Conservation (phyloP, 2,888 invertebrate species). For the Lamellibrachia satsuma region DNA sequence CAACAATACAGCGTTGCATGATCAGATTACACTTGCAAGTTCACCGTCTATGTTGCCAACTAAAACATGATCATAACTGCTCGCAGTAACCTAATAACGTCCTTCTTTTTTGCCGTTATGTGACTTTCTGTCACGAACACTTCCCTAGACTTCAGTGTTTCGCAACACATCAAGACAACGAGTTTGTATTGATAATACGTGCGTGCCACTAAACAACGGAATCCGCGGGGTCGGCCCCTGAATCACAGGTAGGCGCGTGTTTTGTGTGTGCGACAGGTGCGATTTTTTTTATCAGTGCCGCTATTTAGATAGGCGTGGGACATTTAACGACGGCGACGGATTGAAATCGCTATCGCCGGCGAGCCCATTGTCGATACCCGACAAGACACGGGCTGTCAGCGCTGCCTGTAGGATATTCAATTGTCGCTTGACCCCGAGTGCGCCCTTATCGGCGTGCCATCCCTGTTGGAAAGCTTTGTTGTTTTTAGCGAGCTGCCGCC, state of each 20-base stretch:
- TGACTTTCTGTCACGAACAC: not conserved
- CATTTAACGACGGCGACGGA: not conserved
- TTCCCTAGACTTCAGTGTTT: not conserved
- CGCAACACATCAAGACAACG: not conserved
- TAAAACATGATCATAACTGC: not conserved
- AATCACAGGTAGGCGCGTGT: not conserved
- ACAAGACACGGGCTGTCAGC: not conserved
- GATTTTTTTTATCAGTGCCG: not conserved
- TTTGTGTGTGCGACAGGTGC: not conserved
- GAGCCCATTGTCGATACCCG: not conserved
- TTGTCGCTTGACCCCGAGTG: not conserved
- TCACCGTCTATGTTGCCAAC: not conserved
- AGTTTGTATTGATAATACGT: not conserved
- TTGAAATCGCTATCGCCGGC: not conserved
- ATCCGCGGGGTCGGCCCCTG: not conserved
- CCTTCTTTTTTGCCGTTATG: not conserved
- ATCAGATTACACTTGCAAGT: not conserved
- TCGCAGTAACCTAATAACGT: not conserved
- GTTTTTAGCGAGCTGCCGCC: not conserved
- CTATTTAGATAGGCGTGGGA: not conserved
- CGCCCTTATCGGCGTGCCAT: not conserved
- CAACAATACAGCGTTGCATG: not conserved
- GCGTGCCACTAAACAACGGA: not conserved
- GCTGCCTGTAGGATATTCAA: not conserved
- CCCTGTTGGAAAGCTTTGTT: conserved; percentile 17